Evolutionary conservation across 2,888 invertebrate species (phyloP), one percentile per base, ranked within the genome.

Genomic region (Calliphora vomitoria): DNA sequence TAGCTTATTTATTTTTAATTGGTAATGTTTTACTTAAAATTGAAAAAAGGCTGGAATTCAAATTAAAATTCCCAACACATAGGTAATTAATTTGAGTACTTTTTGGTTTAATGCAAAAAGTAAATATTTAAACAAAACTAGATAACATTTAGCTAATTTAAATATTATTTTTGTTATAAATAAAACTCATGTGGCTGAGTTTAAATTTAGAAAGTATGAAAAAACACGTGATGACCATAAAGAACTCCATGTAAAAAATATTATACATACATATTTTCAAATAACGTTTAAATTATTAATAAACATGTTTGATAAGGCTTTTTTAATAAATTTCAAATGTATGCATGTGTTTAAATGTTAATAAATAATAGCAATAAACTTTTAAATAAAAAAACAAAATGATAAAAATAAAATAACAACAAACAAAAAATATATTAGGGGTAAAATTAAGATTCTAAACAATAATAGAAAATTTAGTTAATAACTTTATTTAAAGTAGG

Each of bases 341-440:
- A 15, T 31, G 6, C 0, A n/a, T n/a, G 50, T 50, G 8, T 15
- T n/a, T n/a, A 50, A 11, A 44, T 44, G n/a, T 50, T 50, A 50
- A 50, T 50, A 50, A 8, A 50, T 6, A 50, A 50, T n/a, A 50
- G 50, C 47, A 69, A 69, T 50, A 69, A 69, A 69, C 31, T 50
- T 69, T 50, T n/a, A 69, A 47, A 69, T 69, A 69, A 50, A 50
- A 31, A n/a, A n/a, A n/a, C n/a, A n/a, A n/a, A n/a, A n/a, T n/a
- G n/a, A n/a, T n/a, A n/a, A n/a, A n/a, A n/a, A n/a, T n/a, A n/a
- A 25, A 50, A 31, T 25, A 69, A 31, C n/a, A 31, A n/a, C 15
- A 25, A 11, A 60, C 47, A 15, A n/a, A 50, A 53, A 53, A 18
- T 35, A 53, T 53, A 53, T 50, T 50, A 53, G 71, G 18, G 35